Evolutionary conservation across 1,140 invertebrate species (phyloP).

Genomic region (Liolophura sinensis): DNA sequence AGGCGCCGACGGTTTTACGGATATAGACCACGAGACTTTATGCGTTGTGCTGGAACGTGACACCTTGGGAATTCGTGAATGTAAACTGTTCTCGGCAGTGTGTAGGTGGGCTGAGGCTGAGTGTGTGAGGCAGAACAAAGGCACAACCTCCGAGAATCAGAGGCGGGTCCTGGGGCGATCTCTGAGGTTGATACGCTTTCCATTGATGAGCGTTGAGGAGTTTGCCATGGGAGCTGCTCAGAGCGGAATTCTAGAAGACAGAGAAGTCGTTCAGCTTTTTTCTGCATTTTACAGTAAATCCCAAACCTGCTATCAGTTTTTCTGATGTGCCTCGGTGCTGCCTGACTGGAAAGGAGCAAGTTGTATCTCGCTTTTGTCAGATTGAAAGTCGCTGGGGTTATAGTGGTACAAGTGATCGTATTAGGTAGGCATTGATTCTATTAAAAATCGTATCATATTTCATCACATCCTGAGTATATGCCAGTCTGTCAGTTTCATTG

Average conservation of each 20-base stretch:
- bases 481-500: no score
- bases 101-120: slow-evolving; percentile 80
- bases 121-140: slow-evolving; percentile 70
- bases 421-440: slow-evolving; percentile 63
- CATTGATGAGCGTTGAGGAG: slow-evolving; percentile 85
- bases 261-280: slow-evolving; percentile 79
- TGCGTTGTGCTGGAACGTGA: slow-evolving; percentile 81
- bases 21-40: slow-evolving; percentile 83
- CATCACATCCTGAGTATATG: neutral
- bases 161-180: slow-evolving; percentile 70
- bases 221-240: slow-evolving; percentile 79
- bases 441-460: neutral
- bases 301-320: slow-evolving; percentile 74
- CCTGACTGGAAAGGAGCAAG: slow-evolving; percentile 82
- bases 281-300: slow-evolving; percentile 80
- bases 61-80: slow-evolving; percentile 79
- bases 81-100: slow-evolving; percentile 75
- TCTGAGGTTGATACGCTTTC: slow-evolving; percentile 78
- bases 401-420: slow-evolving; percentile 82
- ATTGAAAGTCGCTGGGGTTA: slow-evolving; percentile 86
- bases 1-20: slow-evolving; percentile 82
- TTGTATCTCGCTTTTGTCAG: slow-evolving; percentile 79
- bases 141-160: slow-evolving; percentile 74
- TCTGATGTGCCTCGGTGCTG: slow-evolving; percentile 77
- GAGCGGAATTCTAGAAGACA: slow-evolving; percentile 72